Conservation (phyloP, 1,140 invertebrate species). For the Ceratina australensis region DNA sequence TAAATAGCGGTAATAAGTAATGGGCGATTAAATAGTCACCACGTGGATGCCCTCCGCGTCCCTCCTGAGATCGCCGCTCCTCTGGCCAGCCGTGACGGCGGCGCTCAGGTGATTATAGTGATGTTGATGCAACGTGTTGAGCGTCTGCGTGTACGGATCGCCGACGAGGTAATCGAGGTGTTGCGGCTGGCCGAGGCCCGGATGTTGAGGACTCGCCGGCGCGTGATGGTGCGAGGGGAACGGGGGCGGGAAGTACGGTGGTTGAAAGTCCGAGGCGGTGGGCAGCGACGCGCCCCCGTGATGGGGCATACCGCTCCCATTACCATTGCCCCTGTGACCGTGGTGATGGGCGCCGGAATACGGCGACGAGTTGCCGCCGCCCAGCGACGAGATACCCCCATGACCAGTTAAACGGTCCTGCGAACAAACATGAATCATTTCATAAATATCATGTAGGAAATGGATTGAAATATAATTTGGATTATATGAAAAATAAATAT, state of each 20-base stretch:
- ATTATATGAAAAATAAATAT: too few species aligned
- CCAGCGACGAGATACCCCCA: slow-evolving; percentile 85
- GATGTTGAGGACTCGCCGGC: slow-evolving; percentile 80
- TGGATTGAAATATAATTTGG: too few species aligned
- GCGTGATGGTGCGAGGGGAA: slow-evolving; percentile 89
- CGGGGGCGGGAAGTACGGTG: slow-evolving; percentile 96
- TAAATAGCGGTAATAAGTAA: neutral
- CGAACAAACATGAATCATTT: slow-evolving; percentile 67
- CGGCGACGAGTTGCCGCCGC: slow-evolving; percentile 78
- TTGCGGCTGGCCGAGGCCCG: slow-evolving; percentile 75
- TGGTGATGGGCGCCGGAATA: slow-evolving; percentile 78
- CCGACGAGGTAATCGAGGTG: slow-evolving; percentile 80
- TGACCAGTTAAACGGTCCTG: slow-evolving; percentile 87
- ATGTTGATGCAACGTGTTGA: slow-evolving; percentile 84
- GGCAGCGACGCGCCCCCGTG: slow-evolving; percentile 79
- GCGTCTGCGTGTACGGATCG: slow-evolving; percentile 85
- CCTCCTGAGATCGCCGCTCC: slow-evolving; percentile 80
- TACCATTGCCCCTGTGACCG: slow-evolving; percentile 81
- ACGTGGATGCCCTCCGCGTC: slow-evolving; percentile 80
- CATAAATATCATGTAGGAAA: too few species aligned
- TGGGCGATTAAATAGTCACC: slow-evolving; percentile 71
- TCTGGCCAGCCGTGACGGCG: slow-evolving; percentile 78
- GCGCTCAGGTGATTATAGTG: slow-evolving; percentile 83
- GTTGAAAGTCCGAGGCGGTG: slow-evolving; percentile 91
- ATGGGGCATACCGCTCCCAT: slow-evolving; percentile 85